Evolutionary conservation across 2,888 invertebrate species (phyloP), one percentile per base, ranked within the genome.

Genomic region (Iselma pallidipennis): DNA sequence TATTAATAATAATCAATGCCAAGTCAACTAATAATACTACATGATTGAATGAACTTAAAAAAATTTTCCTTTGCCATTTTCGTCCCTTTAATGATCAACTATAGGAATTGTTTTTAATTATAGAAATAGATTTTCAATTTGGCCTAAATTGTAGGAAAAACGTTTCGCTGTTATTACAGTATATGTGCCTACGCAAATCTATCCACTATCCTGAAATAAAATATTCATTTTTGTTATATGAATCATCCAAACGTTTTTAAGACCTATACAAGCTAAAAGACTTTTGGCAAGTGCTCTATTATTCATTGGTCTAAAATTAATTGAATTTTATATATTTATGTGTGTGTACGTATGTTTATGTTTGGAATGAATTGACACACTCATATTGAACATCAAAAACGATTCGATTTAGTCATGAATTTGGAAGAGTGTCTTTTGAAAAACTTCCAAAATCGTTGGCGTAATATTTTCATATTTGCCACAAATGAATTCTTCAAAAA

Each of bases 281-380:
- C 49, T 55, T 68, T 68, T 71, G 71, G 72, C 72, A 71, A 59
- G 49, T 57, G 51, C 64, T 62, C 63, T 63, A 71, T 73, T 73
- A 73, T 73, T 73, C 71, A 73, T 66, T 23, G 62, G 51, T 68
- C 71, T 68, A 71, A 70, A 71, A 65, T 67, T 65, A 68, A 56
- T 61, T 45, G 45, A 12, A 45, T 45, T 45, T 23, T 23, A 16
- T 16, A 16, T 21, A 0, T 10, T 45, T 9, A 6, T 2, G 1
- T 19, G 2, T 19, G 9, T 42, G 16, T 19, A 21, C 21, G 28
- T 7, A 42, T 42, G 7, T n/a, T 12, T 25, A 25, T 25, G 6
- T 4, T 3, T 3, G 23, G 1, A 2, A 7, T n/a, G 2, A 42
- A 21, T 45, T 45, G 45, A 23, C 45, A 45, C 4, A n/a, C n/a